Evolutionary conservation across 2,888 invertebrate species (phyloP).

Genomic region (Drosophila neonasuta): DNA sequence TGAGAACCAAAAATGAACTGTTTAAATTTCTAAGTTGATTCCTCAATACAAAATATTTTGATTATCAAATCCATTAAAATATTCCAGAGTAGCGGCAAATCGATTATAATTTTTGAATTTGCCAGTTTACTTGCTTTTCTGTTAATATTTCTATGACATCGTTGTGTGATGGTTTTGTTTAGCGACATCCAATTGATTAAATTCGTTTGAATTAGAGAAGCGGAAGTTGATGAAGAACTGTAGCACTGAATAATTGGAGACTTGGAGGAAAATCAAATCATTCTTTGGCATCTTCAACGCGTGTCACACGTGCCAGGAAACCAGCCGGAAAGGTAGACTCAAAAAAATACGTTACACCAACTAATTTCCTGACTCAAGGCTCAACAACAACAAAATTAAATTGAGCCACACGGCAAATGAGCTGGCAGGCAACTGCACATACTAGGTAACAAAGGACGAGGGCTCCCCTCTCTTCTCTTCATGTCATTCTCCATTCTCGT

Average conservation of each 20-base stretch:
- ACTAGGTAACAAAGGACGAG: slow-evolving; percentile 38
- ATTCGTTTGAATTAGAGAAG: slow-evolving; percentile 65
- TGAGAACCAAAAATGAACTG: no score
- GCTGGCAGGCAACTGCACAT: slow-evolving; percentile 41
- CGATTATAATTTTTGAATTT: no score
- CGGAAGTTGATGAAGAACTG: slow-evolving; percentile 57
- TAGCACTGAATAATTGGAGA: background rate
- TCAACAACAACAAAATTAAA: slow-evolving; percentile 40
- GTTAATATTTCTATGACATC: slow-evolving; percentile 39
- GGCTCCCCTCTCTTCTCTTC: slow-evolving; percentile 27
- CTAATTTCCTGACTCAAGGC: slow-evolving; percentile 56
- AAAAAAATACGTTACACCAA: slow-evolving; percentile 54
- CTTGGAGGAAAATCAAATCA: slow-evolving; percentile 10
- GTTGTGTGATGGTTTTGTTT: slow-evolving; percentile 47
- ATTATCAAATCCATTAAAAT: no score
- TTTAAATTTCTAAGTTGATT: no score
- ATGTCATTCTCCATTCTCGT: slow-evolving; percentile 17
- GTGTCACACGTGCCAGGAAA: slow-evolving; percentile 61
- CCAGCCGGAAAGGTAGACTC: slow-evolving; percentile 24
- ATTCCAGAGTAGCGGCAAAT: slow-evolving; percentile 10
- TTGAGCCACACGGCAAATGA: slow-evolving; percentile 42
- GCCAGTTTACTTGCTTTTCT: slow-evolving; percentile 4
- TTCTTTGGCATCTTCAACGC: slow-evolving; percentile 18
- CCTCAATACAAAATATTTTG: no score
- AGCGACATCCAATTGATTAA: slow-evolving; percentile 68